phyloP scores from a whole-genome alignment of 2,113 vertebrate species.

The Alces alces region DNA sequence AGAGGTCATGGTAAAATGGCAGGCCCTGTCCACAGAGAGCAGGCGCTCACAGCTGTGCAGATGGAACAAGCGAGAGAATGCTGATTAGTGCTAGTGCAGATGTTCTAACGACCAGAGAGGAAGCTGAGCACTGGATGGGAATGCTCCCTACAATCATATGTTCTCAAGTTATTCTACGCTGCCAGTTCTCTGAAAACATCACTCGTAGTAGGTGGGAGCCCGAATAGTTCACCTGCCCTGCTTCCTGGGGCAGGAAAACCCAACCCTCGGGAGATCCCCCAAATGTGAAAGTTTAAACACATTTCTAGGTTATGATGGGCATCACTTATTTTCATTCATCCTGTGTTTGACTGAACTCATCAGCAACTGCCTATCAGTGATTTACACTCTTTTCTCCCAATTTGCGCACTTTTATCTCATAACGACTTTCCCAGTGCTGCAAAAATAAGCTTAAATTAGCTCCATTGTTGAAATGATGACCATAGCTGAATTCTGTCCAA shows the following conservation, averaged over 20 bases:
- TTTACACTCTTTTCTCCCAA: background rate
- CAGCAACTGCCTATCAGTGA: background rate
- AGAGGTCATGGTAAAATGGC: background rate
- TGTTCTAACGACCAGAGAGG: rapidly evolving
- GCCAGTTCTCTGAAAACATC: background rate
- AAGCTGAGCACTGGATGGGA: background rate
- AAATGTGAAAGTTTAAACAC: background rate
- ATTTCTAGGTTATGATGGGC: background rate
- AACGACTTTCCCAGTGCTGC: background rate
- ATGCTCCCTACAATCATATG: background rate
- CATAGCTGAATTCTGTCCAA: conserved; percentile 19
- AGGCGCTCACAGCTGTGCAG: background rate
- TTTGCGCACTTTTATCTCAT: background rate
- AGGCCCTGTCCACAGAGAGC: background rate
- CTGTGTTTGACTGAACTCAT: background rate
- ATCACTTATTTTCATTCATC: background rate
- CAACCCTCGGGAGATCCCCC: background rate
- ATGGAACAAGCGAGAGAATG: background rate
- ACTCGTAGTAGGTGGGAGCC: background rate
- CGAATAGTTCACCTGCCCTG: background rate
- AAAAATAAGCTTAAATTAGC: conserved; percentile 38
- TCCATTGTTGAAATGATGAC: conserved; percentile 43
- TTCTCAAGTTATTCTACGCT: background rate
- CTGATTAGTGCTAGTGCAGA: background rate
- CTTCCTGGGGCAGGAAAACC: background rate